Conservation (phyloP, 37 sponge, comb jelly and placozoan genomes). For the Spongia lamella region DNA sequence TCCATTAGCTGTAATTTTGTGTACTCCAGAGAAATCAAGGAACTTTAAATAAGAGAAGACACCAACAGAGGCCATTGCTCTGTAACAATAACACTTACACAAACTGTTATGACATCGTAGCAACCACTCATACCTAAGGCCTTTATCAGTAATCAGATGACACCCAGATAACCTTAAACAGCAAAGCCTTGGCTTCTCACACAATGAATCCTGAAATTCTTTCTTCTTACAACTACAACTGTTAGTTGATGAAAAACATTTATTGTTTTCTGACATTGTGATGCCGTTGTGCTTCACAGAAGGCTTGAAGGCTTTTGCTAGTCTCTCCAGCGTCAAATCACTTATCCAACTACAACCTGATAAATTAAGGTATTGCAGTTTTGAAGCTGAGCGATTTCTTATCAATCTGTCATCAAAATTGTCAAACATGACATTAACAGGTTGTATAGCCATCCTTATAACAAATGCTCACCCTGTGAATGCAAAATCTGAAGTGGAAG, state of each 20-base stretch:
- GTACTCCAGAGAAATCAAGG: conserved; percentile 78
- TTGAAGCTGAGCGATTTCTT: conserved; percentile 13
- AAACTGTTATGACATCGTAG: conserved; percentile 1
- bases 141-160: conserved; percentile 72
- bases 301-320: conserved; percentile 51
- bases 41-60: conserved; percentile 52
- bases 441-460: too few relatives aligned
- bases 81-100: conserved; percentile 7
- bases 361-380: conserved; percentile 59
- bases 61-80: conserved; percentile 21
- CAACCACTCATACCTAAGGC: conserved; percentile 57
- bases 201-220: neutral
- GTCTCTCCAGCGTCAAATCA: conserved; percentile 62
- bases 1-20: conserved; percentile 40
- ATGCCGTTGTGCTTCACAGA: too few relatives aligned
- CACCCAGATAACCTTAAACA: conserved; percentile 73
- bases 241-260: too few relatives aligned
- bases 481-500: conserved; percentile 72
- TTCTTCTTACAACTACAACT: too few relatives aligned
- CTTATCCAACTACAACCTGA: conserved; percentile 64
- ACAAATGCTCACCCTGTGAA: conserved; percentile 81
- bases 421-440: neutral
- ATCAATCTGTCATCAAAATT: neutral
- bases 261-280: too few relatives aligned
- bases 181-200: conserved; percentile 25